These are phyloP conservation scores for Tetrapedia diversipes DNA, from an alignment of 2,888 invertebrate genomes.

Conservation along the genomic window DNA sequence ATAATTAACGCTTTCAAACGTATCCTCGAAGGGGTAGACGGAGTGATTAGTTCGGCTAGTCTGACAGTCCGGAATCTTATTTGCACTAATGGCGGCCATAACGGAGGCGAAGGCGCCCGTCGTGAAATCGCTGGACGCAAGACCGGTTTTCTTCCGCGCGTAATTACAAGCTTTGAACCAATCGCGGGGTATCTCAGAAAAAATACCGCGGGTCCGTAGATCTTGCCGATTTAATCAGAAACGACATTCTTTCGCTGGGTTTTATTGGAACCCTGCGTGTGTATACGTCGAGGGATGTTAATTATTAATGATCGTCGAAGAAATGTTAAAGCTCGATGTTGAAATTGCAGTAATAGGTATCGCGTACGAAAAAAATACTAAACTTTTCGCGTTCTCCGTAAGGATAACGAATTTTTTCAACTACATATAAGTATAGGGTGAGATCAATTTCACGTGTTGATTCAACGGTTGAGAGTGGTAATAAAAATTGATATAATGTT, in stretches of 20 bases:
- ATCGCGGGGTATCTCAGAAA: conserved; percentile 62
- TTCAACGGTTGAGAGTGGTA: too few species aligned
- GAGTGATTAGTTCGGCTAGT: conserved; percentile 55
- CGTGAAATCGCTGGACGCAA: conserved; percentile 59
- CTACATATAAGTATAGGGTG: too few species aligned
- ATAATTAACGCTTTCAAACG: conserved; percentile 46
- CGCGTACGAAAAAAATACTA: not conserved
- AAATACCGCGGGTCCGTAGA: conserved; percentile 53
- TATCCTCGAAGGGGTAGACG: conserved; percentile 13
- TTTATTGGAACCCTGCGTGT: conserved; percentile 9
- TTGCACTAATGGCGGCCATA: conserved; percentile 67
- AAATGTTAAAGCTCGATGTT: not conserved
- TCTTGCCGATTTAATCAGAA: conserved; percentile 48
- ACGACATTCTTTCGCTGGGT: conserved; percentile 47
- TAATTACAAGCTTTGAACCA: conserved; percentile 70
- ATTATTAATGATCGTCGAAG: conserved; percentile 7
- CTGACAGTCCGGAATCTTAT: conserved; percentile 55
- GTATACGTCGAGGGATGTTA: not conserved
- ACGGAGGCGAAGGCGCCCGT: conserved; percentile 58
- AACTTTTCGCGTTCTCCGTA: conserved; percentile 18
- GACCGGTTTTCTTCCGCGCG: conserved; percentile 69
- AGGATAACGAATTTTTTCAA: conserved; percentile 36
- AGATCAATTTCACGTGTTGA: too few species aligned
- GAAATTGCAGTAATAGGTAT: not conserved
- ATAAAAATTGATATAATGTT: too few species aligned